Conservation (phyloP, 2,888 invertebrate genomes). For the Neoascia interrupta region DNA sequence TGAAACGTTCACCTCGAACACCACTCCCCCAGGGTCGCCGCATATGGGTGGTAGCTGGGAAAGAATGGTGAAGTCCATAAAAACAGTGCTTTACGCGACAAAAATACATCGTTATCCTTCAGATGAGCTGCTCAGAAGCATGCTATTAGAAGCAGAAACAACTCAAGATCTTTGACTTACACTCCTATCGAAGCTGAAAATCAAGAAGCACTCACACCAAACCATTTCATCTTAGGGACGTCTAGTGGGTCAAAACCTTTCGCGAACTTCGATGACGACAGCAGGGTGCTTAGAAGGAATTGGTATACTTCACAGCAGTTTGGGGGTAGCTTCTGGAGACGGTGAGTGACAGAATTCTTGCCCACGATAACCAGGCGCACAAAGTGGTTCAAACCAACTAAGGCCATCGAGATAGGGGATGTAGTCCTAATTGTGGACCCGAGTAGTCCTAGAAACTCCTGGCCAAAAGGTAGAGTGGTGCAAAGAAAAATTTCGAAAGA, state of each 20-base stretch:
- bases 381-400: conserved; percentile 56
- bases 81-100: background rate
- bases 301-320: conserved; percentile 46
- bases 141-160: conserved; percentile 40
- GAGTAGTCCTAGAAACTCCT: conserved; percentile 25
- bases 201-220: conserved; percentile 53
- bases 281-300: background rate
- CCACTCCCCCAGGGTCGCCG: background rate
- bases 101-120: too few relatives aligned
- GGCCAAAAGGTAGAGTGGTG: conserved; percentile 45
- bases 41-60: background rate
- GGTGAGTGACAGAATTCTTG: conserved; percentile 45
- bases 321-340: conserved; percentile 53
- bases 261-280: conserved; percentile 14
- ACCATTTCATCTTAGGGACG: conserved; percentile 44
- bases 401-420: conserved; percentile 42
- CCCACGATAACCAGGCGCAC: conserved; percentile 43
- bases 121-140: too few relatives aligned
- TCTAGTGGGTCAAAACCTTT: conserved; percentile 35
- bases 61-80: background rate
- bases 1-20: background rate
- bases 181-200: conserved; percentile 24
- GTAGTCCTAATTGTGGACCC: conserved; percentile 56
- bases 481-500: conserved; percentile 1
- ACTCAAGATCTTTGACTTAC: conserved; percentile 40